Base-by-base conservation (phyloP, 1,140 invertebrate species). In the Ditylenchus dipsaci region DNA sequence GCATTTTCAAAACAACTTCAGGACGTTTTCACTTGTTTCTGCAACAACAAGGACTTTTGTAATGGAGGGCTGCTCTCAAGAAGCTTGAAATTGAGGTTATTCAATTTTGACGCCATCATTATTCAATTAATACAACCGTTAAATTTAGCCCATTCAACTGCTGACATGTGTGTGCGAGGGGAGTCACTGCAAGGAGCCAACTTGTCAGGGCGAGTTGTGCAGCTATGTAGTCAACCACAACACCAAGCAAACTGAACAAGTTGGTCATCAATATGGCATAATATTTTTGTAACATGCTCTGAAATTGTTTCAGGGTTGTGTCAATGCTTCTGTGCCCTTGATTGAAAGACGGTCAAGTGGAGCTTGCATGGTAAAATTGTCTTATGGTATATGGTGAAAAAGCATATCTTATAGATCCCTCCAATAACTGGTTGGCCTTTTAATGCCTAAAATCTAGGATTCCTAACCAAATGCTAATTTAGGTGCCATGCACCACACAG, bases 11-110 rank as follows among this genome's bases (percentile, higher is more conserved):
- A 53, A 26, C 8, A 53, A 53, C 15, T 61, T 61, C 29, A 78
- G 68, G 78, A 82, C 43, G 63, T 81, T 13, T 82, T 82, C 69
- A 81, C 80, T 8, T 81, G 79, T 62, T 82, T 81, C 69, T 81
- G 79, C 63, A 68, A 78, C 27, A 66, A 68, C 66, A 76, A 72
- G 30, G 76, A 81, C 33, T 67, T 68, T 43, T 81, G 79, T 65
- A 81, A 81, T 63, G 63, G 68, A 15, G 38, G 69, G 61, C 58
- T 27, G n/a, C 61, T 11, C 17, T 73, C 5, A 27, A 59, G 19
- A 64, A 71, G 42, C 30, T 78, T 7, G 76, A 81, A 66, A 59
- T 63, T 13, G 80, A 83, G 33, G 33, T 38, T 38, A 38, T 38
- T 38, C 33, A 5, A 38, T 11, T 11, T 38, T 65, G 1, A 27